A percentile compares a stretch with the other conserved stretches of the same genome.
These are phyloP conservation scores for Anoplophora glabripennis DNA, from an alignment of 1,140 invertebrate species.

Conservation along the genomic window DNA sequence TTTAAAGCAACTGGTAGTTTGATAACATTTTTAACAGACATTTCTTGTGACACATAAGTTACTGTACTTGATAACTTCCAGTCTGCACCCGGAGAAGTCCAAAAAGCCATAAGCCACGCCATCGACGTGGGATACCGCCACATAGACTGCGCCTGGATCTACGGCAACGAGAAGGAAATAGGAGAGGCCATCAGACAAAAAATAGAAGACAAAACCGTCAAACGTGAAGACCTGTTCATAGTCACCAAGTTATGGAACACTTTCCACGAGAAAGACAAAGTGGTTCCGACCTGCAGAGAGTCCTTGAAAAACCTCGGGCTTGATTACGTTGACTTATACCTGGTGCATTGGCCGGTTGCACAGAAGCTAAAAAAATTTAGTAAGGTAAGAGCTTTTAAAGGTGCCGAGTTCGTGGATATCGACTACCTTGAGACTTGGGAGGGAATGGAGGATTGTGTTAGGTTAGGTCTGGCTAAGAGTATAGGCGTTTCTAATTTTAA, in stretches of 20 bases:
- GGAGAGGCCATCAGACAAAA: slow-evolving; percentile 65
- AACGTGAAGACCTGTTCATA: slow-evolving; percentile 59
- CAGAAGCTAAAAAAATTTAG: slow-evolving; percentile 31
- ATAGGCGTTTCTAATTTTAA: slow-evolving; percentile 89
- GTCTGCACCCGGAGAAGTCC: slow-evolving; percentile 70
- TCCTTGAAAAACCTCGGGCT: slow-evolving; percentile 64
- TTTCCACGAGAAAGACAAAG: slow-evolving; percentile 58
- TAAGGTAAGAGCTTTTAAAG: slow-evolving; percentile 30
- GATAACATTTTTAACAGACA: too few relatives aligned
- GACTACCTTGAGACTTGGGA: slow-evolving; percentile 82
- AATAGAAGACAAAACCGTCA: slow-evolving; percentile 62
- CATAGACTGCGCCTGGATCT: slow-evolving; percentile 73
- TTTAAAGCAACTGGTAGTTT: too few relatives aligned
- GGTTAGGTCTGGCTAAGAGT: slow-evolving; percentile 65
- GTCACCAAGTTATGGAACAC: slow-evolving; percentile 60
- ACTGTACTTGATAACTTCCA: too few relatives aligned
- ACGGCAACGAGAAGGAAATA: slow-evolving; percentile 73
- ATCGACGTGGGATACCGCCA: slow-evolving; percentile 70
- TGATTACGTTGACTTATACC: slow-evolving; percentile 73
- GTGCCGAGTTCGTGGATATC: slow-evolving; percentile 52
- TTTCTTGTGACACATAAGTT: too few relatives aligned
- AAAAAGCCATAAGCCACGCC: slow-evolving; percentile 71
- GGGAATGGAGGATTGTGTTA: slow-evolving; percentile 71
- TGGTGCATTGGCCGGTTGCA: slow-evolving; percentile 77
- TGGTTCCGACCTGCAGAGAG: slow-evolving; percentile 53